A percentile compares a stretch with the other conserved stretches of the same genome.
These are phyloP conservation scores for Plotosus lineatus DNA, from an alignment of 2,113 vertebrate genomes.

Conservation along the genomic window DNA sequence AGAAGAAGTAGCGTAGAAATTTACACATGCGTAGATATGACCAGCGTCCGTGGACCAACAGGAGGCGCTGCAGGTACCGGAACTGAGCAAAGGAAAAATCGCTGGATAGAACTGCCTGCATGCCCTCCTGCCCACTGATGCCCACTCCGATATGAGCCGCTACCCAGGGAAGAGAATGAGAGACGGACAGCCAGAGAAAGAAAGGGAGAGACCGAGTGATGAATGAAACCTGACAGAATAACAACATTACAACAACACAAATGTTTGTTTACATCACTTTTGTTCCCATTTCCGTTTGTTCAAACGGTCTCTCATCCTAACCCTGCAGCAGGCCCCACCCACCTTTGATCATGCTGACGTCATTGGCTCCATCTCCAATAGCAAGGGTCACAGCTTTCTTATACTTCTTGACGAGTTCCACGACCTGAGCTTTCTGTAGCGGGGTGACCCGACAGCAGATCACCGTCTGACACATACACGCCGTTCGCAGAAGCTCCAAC, in stretches of 20 bases:
- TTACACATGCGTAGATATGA: slow-evolving; percentile 96
- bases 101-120: slow-evolving; percentile 90
- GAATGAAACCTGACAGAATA: neutral
- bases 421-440: slow-evolving; percentile 94
- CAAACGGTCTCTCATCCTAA: neutral
- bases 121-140: slow-evolving; percentile 92
- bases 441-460: slow-evolving; percentile 95
- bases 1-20: slow-evolving; percentile 96
- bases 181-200: neutral
- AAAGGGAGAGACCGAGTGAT: too few species aligned
- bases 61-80: slow-evolving; percentile 88
- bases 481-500: slow-evolving; percentile 82
- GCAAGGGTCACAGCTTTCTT: slow-evolving; percentile 89
- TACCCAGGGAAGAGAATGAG: slow-evolving; percentile 54
- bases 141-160: slow-evolving; percentile 93
- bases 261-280: neutral
- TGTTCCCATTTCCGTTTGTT: neutral
- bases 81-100: slow-evolving; percentile 94
- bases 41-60: slow-evolving; percentile 93
- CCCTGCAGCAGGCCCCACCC: slow-evolving; percentile 11
- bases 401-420: slow-evolving; percentile 91
- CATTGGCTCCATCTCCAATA: slow-evolving; percentile 92
- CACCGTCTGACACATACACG: slow-evolving; percentile 89
- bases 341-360: slow-evolving; percentile 98
- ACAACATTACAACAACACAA: neutral